Percentiles rank a stretch among this genome's conserved stretches.
Conservation (phyloP, 2,888 invertebrate species). For the Hirudinaria manillensis region DNA sequence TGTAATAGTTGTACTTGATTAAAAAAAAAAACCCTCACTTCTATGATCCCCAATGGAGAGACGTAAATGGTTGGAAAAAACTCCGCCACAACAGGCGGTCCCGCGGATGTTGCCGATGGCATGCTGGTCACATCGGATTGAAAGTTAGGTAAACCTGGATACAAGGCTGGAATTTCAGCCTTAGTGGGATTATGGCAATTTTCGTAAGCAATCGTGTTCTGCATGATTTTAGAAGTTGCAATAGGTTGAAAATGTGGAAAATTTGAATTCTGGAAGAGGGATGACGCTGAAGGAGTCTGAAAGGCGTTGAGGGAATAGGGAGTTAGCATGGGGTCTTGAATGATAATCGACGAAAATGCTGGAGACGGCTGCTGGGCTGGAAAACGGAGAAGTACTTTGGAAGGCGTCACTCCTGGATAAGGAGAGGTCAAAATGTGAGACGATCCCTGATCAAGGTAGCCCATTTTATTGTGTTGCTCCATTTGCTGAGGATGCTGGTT, state of each 20-base stretch:
- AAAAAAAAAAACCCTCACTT: slow-evolving; percentile 4
- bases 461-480: no score
- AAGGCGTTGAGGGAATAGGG: not conserved
- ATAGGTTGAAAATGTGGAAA: slow-evolving; percentile 10
- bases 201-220: not conserved
- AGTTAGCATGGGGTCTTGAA: not conserved
- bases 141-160: not conserved
- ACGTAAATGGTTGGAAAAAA: slow-evolving; percentile 22
- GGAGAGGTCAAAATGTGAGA: not conserved
- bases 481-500: not conserved
- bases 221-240: not conserved
- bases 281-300: not conserved
- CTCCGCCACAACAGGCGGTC: not conserved
- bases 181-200: not conserved
- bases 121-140: not conserved
- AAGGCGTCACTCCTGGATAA: not conserved
- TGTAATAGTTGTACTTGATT: no score
- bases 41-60: slow-evolving; percentile 17
- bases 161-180: not conserved
- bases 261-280: not conserved
- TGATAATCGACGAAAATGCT: not conserved
- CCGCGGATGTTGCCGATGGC: not conserved
- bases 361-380: not conserved
- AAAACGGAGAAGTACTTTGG: slow-evolving; percentile 5
- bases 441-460: not conserved